Evolutionary conservation across 1,140 invertebrate species (phyloP).

Genomic region (Zeugodacus cucurbitae): DNA sequence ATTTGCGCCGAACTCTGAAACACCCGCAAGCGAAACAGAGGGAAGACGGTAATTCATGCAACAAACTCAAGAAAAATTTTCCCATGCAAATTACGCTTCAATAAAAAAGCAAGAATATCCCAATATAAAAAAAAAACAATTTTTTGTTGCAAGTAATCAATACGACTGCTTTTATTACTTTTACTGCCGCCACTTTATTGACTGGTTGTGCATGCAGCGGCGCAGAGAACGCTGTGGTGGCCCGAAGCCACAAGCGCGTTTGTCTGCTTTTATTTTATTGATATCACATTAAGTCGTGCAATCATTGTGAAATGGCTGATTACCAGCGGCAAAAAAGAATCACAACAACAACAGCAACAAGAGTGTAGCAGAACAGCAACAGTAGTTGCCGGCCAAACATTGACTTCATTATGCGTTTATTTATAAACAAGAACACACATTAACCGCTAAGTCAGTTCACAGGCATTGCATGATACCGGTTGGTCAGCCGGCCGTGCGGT

Average conservation of each 20-base stretch:
- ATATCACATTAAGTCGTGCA: slow-evolving; percentile 4
- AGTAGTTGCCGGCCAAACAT: not conserved
- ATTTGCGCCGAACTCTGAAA: not conserved
- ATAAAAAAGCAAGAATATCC: not conserved
- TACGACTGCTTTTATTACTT: not conserved
- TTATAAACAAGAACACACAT: slow-evolving; percentile 25
- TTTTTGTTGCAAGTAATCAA: not conserved
- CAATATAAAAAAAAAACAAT: not conserved
- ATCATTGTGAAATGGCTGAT: not conserved
- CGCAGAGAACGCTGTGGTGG: not conserved
- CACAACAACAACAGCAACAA: not conserved
- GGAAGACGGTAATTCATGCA: not conserved
- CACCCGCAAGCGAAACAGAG: not conserved
- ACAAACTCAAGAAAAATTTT: not conserved
- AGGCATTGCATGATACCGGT: not conserved
- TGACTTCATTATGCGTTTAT: slow-evolving; percentile 13
- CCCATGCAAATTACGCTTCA: not conserved
- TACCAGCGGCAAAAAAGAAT: not conserved
- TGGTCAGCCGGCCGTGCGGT: not conserved
- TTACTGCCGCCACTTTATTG: not conserved
- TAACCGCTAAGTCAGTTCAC: not conserved
- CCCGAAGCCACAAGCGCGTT: not conserved
- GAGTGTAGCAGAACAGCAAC: too few species aligned
- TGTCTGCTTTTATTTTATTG: not conserved
- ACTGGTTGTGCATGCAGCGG: not conserved